Conservation (phyloP, 2,797 vertebrate genomes). For the Malurus leucopterus region DNA sequence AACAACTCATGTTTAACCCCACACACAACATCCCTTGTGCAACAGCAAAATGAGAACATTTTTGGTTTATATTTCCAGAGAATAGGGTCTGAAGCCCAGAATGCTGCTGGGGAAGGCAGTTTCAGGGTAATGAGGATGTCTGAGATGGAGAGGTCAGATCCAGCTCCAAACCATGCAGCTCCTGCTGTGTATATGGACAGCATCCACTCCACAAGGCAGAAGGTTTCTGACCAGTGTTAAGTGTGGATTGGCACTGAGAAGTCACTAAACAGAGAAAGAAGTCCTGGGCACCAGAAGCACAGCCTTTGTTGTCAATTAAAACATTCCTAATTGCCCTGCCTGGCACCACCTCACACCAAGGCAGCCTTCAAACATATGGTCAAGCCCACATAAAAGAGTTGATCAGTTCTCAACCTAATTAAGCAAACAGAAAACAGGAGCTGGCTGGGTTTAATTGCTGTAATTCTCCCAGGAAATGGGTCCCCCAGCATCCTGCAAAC, state of each 20-base stretch:
- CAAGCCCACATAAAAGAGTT: neutral
- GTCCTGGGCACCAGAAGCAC: neutral
- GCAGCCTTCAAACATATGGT: neutral
- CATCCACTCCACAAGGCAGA: neutral
- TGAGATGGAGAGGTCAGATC: neutral
- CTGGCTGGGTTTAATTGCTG: neutral
- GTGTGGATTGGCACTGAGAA: fast-evolving
- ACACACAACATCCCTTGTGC: fast-evolving
- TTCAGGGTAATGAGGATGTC: neutral
- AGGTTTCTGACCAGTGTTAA: fast-evolving
- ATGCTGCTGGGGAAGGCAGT: neutral
- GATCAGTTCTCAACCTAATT: neutral
- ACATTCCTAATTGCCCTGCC: neutral
- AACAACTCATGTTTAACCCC: neutral
- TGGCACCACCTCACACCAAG: neutral
- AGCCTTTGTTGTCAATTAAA: neutral
- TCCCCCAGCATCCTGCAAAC: neutral
- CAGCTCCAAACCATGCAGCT: neutral
- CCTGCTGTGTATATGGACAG: fast-evolving
- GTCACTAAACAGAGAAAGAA: neutral
- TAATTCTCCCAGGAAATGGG: neutral
- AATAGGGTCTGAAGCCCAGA: neutral
- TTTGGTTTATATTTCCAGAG: fast-evolving
- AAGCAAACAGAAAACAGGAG: slow-evolving; percentile 6
- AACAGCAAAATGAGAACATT: neutral